Conservation (phyloP, 2,113 vertebrate species). For the Ceyx melanurus region DNA sequence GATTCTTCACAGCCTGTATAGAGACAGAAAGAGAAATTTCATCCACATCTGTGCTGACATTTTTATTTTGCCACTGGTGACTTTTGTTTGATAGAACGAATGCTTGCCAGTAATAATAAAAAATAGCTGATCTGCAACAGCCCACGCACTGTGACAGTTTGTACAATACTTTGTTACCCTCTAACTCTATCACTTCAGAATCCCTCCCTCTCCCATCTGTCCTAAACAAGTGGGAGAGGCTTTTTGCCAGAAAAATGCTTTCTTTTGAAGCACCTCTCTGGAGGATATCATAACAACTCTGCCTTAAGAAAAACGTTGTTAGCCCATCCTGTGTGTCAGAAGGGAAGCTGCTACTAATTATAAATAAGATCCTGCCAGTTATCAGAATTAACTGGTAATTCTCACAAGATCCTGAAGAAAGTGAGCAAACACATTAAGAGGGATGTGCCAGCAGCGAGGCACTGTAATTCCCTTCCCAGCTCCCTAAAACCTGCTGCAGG, state of each 20-base stretch:
- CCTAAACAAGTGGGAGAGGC: constrained; percentile 12
- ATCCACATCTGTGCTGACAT: background rate
- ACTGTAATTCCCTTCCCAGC: background rate
- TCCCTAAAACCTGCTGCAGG: background rate
- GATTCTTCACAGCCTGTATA: background rate
- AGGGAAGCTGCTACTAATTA: constrained; percentile 45
- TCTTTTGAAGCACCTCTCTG: constrained; percentile 10
- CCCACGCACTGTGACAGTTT: background rate
- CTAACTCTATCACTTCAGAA: constrained; percentile 3
- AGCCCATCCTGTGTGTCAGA: background rate
- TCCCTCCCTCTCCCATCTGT: constrained; percentile 22
- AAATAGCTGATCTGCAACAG: constrained; percentile 19
- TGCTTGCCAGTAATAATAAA: background rate
- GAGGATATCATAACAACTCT: constrained; percentile 14
- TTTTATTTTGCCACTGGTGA: background rate
- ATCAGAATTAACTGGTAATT: constrained; percentile 11
- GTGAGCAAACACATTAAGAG: constrained; percentile 16
- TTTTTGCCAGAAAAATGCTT: constrained; percentile 1
- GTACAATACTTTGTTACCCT: background rate
- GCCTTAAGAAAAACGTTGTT: constrained; percentile 38
- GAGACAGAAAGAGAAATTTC: background rate
- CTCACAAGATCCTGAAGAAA: constrained; percentile 36
- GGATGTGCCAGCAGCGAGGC: constrained; percentile 24
- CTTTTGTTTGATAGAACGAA: background rate
- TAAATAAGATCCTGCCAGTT: constrained; percentile 43